These are phyloP conservation scores for Plemyria rubiginata DNA, from an alignment of 2,888 invertebrate species.

Conservation along the genomic window DNA sequence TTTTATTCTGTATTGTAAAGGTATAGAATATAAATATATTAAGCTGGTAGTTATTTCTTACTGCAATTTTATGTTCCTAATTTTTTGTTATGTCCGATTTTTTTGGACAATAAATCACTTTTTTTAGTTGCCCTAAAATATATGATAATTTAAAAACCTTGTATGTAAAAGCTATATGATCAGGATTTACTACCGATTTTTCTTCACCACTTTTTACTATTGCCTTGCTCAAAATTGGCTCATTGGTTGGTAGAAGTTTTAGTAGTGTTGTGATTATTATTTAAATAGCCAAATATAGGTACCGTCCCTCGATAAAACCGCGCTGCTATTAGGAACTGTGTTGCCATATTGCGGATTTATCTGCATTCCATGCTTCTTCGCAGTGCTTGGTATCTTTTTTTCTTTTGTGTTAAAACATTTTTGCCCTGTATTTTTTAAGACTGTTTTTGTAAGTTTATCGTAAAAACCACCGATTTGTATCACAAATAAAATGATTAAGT, in stretches of 20 bases:
- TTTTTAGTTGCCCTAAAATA: neutral
- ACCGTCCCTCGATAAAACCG: conserved; percentile 26
- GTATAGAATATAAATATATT: neutral
- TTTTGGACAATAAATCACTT: conserved; percentile 18
- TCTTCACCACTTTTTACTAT: neutral
- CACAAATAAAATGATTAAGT: neutral
- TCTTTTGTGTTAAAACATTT: neutral
- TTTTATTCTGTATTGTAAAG: too few relatives aligned
- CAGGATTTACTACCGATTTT: neutral
- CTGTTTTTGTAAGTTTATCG: neutral
- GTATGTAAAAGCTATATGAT: neutral
- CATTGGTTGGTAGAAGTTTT: conserved; percentile 1
- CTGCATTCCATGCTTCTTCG: neutral
- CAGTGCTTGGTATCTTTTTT: neutral
- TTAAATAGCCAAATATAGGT: conserved; percentile 30
- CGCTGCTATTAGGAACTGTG: neutral
- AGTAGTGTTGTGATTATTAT: conserved; percentile 23
- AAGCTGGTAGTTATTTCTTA: neutral
- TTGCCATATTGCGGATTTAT: neutral
- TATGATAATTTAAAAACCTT: neutral
- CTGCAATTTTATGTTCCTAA: conserved; percentile 12
- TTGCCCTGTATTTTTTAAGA: neutral
- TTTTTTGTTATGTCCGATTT: conserved; percentile 26
- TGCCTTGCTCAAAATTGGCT: conserved; percentile 17
- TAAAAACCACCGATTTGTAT: conserved; percentile 1